Conservation (phyloP, 2,888 invertebrate genomes). For the Dinocampus coccinellae region DNA sequence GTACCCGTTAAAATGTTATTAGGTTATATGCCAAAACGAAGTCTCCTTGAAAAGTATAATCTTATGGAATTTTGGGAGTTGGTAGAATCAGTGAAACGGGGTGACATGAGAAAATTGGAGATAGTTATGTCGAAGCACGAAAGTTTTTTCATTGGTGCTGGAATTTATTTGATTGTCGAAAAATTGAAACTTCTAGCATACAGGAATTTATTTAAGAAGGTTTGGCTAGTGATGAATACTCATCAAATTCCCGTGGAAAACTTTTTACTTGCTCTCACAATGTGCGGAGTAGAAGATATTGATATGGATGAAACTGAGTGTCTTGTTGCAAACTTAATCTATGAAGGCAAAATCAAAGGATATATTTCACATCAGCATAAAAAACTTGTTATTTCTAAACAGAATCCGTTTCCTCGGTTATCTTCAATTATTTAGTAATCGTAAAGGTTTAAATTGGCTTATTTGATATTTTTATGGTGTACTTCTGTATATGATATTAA, state of each 20-base stretch:
- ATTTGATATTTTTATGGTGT: neutral
- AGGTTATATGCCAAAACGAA: slow-evolving; percentile 91
- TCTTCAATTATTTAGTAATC: slow-evolving; percentile 73
- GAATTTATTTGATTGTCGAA: slow-evolving; percentile 97
- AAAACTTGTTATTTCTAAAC: slow-evolving; percentile 97
- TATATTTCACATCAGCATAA: slow-evolving; percentile 98
- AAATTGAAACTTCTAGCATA: slow-evolving; percentile 96
- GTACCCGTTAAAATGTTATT: slow-evolving; percentile 97
- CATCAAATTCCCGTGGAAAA: slow-evolving; percentile 92
- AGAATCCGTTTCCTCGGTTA: slow-evolving; percentile 92
- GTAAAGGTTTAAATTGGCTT: neutral
- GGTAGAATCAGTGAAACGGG: slow-evolving; percentile 88
- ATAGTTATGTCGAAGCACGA: slow-evolving; percentile 88
- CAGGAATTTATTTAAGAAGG: slow-evolving; percentile 95
- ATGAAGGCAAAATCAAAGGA: slow-evolving; percentile 96
- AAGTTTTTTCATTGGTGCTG: slow-evolving; percentile 93
- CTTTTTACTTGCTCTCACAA: slow-evolving; percentile 85
- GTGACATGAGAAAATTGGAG: slow-evolving; percentile 87
- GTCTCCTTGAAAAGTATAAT: slow-evolving; percentile 88
- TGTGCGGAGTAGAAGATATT: slow-evolving; percentile 86
- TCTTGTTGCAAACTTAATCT: slow-evolving; percentile 96
- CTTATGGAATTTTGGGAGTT: slow-evolving; percentile 92
- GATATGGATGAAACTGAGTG: slow-evolving; percentile 96
- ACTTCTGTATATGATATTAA: neutral
- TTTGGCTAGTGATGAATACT: slow-evolving; percentile 80